Evolutionary conservation across 92 coral and sea anemone species (phyloP), one percentile per base, ranked within the genome.

Genomic region (Phenganax subtilis): DNA sequence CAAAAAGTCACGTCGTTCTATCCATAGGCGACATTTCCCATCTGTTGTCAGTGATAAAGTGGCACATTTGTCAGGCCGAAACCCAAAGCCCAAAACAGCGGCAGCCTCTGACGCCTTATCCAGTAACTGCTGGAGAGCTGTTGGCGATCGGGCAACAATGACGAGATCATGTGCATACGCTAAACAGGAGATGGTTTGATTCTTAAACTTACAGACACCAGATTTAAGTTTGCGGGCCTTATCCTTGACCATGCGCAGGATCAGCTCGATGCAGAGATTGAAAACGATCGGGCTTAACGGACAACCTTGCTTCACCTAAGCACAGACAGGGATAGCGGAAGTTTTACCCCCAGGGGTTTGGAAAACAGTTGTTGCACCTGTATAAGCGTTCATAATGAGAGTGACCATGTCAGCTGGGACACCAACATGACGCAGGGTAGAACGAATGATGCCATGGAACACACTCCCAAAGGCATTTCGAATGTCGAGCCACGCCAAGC

Each of bases 131-230:
- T 79, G 83, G 25, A 79, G 75, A 17, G 72, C 27, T 25, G 27
- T 20, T 79, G 60, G 60, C 44, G 29, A 44, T 20, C 83, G 73
- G 30, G 83, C 71, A 79, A 79, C n/a, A 12, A 79, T 59, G 57
- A 79, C 83, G 20, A 79, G 55, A 55, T 79, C 76, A 68, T 79
- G 74, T 37, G 83, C 83, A 68, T 79, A 79, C 12, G 83, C 83
- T 20, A 79, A 55, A 28, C 59, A 51, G 54, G 83, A 59, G 66
- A 79, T 44, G 10, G 31, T 44, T 0, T 54, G 25, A 51, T 29
- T 57, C 52, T 60, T n/a, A 28, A 59, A 73, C 10, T 30, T 31
- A 68, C 68, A 16, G 54, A 55, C 58, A 20, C 83, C 83, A 60
- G 55, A n/a, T 28, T 60, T 60, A 6, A 52, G 28, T 55, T 29